Conservation (phyloP, 2,797 vertebrate genomes). For the Ctenopoma multispine region DNA sequence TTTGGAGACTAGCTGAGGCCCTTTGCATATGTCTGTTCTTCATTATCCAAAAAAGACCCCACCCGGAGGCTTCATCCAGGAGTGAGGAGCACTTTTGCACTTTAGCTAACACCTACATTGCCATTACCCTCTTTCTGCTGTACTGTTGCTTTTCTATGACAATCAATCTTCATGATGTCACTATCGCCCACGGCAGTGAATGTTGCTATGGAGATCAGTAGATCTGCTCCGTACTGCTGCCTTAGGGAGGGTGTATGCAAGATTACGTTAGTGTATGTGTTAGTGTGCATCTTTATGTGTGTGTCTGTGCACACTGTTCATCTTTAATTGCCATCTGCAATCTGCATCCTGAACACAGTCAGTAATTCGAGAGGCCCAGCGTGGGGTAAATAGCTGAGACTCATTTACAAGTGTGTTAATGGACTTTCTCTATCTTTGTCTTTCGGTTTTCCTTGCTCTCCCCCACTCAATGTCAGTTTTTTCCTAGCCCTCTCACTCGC, state of each 20-base stretch:
- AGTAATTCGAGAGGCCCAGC: constrained; percentile 77
- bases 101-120: constrained; percentile 49
- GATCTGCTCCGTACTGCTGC: constrained; percentile 69
- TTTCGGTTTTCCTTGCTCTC: constrained; percentile 49
- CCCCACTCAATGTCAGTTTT: constrained; percentile 20
- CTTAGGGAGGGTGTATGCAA: constrained; percentile 47
- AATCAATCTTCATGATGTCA: constrained; percentile 79
- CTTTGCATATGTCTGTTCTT: constrained; percentile 31
- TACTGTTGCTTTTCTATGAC: constrained; percentile 67
- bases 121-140: constrained; percentile 45
- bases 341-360: constrained; percentile 76
- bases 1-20: constrained; percentile 48
- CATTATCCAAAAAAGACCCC: constrained; percentile 50
- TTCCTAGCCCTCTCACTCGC: not conserved
- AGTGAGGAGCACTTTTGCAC: constrained; percentile 25
- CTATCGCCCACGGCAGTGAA: constrained; percentile 71
- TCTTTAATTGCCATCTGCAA: constrained; percentile 82
- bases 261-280: constrained; percentile 29
- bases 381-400: constrained; percentile 79
- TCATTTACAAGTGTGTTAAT: constrained; percentile 80
- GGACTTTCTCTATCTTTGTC: constrained; percentile 71
- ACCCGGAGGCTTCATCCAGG: constrained; percentile 27
- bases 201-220: constrained; percentile 83
- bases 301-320: constrained; percentile 60
- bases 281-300: constrained; percentile 13